These are phyloP conservation scores for Hepsetus odoe DNA, from an alignment of 2,113 vertebrate genomes.

Conservation along the genomic window DNA sequence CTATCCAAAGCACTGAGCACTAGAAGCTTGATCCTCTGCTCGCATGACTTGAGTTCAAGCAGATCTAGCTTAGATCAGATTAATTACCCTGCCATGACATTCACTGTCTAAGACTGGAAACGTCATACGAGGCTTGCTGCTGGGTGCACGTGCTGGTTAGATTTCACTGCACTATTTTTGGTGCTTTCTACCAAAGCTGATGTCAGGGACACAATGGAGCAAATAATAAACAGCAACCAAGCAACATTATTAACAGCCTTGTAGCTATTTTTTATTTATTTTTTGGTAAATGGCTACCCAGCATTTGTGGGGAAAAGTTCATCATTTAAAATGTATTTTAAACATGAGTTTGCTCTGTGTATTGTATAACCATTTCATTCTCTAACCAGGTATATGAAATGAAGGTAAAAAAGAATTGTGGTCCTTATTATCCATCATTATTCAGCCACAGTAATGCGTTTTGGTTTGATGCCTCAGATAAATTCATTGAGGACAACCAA, in stretches of 20 bases:
- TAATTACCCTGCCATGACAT: constrained; percentile 34
- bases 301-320: not conserved
- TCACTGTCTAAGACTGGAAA: constrained; percentile 3
- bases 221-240: not conserved
- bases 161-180: not conserved
- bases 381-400: too few species aligned
- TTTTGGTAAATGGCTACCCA: not conserved
- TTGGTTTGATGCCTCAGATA: too few species aligned
- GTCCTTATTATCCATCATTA: too few species aligned
- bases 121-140: not conserved
- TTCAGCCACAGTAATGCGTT: too few species aligned
- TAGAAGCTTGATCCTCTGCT: constrained; percentile 19
- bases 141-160: not conserved
- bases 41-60: not conserved
- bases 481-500: not conserved
- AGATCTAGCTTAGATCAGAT: constrained; percentile 21
- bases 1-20: constrained; percentile 21
- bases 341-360: too few species aligned
- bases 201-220: not conserved
- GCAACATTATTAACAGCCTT: not conserved
- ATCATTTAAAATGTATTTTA: too few species aligned
- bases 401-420: too few species aligned
- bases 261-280: not conserved
- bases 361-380: too few species aligned
- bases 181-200: not conserved